Evolutionary conservation across 2,113 vertebrate genomes (phyloP), one percentile per base, ranked within the genome.

Genomic region (Riparia riparia): DNA sequence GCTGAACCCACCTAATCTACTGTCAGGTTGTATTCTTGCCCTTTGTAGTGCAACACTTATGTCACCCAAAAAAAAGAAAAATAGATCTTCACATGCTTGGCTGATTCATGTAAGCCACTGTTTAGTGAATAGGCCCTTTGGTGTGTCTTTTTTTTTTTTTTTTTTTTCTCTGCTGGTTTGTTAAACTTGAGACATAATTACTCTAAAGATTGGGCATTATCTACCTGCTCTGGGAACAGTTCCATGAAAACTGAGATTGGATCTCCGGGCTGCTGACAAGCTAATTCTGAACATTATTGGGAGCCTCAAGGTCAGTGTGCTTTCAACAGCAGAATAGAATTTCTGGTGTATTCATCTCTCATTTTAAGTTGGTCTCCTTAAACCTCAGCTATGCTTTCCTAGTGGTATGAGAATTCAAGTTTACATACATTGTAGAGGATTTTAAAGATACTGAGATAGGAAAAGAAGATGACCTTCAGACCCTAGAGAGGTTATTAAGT

Each of bases 101-200:
- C 86, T 2, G 66, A 82, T 70, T 91, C 69, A 4, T 78, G 79
- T 91, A 82, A 95, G 89, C 60, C 86, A 47, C 93, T 84, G 42
- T 78, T 93, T 29, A 81, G 95, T 96, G 95, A 97, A 96, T 92
- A 93, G 92, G 28, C 39, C 49, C 92, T 96, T 97, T 97, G 95
- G 93, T 94, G 85, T 96, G 89, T 93, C 77, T 10, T 45, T 84
- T 92, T 91, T 68, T 56, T 92, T 93, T 68, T 81, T 74, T 87
- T 3, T 56, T 70, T 50, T 37, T 37, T 37, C 10, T 37, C 79
- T 92, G 22, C 88, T 95, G 93, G 66, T 91, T 97, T 97, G 95
- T 96, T 96, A 88, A 96, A 85, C 89, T 95, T 79, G 94, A 97
- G 96, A 93, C 95, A 90, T 93, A 90, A 95, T 95, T 97, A 92